Evolutionary conservation across 2,797 vertebrate species (phyloP), one percentile per base, ranked within the genome.

Genomic region (Microchirus variegatus): DNA sequence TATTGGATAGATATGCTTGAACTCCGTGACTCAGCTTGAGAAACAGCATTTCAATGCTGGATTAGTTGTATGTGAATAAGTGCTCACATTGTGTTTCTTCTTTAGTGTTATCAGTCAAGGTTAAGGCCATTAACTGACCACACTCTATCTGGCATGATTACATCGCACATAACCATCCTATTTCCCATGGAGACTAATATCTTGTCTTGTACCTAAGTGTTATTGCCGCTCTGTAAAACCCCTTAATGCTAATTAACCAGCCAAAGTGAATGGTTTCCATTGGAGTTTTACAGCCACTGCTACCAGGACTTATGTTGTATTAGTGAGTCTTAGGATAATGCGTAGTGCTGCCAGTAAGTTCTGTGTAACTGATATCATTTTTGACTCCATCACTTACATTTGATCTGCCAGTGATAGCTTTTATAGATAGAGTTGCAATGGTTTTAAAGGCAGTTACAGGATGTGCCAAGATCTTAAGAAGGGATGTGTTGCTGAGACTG

Each of bases 181-280:
- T 69, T 59, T 59, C 61, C 71, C 26, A 4, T 8, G 15, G 59
- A 81, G 80, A 64, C 64, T 82, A 84, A 85, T 80, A 52, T 65
- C 62, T 11, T 10, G 67, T 31, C 38, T 14, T 81, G 66, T 73
- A 75, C 58, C 64, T 50, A 59, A 83, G 57, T 71, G 74, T 77
- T 87, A 63, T 53, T 68, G 71, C 77, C 5, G 16, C 70, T 62
- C 81, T 43, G 63, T 85, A 76, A 87, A 89, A 73, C 66, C 73
- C 61, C 46, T 42, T 43, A 66, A 78, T 84, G 75, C 78, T 87
- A 81, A 87, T 90, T 84, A 86, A 75, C 65, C 53, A 68, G 58
- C 71, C 59, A 67, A 67, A 74, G 63, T 73, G 68, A 86, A 84
- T 73, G 68, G 68, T 64, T 74, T 82, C 63, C 59, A 67, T 52